These are phyloP conservation scores for Syrrhaptes paradoxus DNA, from an alignment of 2,113 vertebrate genomes.

Conservation along the genomic window DNA sequence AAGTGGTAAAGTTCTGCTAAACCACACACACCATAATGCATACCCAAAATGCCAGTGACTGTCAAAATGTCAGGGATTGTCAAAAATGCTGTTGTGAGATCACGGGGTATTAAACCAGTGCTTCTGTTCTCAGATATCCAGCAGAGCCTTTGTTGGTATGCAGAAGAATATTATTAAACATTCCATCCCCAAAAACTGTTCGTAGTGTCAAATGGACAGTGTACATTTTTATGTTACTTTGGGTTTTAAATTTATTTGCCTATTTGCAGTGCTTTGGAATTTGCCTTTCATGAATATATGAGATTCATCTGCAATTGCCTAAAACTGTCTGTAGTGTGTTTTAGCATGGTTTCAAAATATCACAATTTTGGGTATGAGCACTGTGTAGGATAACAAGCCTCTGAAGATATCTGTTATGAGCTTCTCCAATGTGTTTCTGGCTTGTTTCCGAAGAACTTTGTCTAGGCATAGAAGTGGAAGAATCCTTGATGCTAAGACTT, in stretches of 20 bases:
- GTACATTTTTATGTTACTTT: background rate
- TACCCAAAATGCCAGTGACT: slow-evolving; percentile 8
- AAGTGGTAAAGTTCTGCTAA: background rate
- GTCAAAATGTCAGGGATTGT: background rate
- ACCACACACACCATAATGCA: background rate
- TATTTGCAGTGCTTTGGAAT: background rate
- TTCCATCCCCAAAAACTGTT: background rate
- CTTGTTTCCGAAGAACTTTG: background rate
- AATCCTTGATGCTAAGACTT: background rate
- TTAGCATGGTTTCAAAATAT: background rate
- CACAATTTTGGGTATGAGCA: background rate
- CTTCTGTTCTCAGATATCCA: slow-evolving; percentile 16
- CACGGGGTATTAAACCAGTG: background rate
- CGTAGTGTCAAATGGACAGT: background rate
- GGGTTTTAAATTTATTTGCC: background rate
- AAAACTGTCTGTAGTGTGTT: background rate
- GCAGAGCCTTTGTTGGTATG: background rate
- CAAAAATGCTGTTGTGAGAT: background rate
- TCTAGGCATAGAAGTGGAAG: background rate
- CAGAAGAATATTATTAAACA: background rate
- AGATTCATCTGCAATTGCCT: background rate
- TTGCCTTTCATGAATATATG: background rate
- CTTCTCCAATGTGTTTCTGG: background rate
- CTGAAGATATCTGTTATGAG: background rate
- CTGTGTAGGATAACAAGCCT: background rate